phyloP scores from a whole-genome alignment of 2,113 vertebrate species.

The Falco punctatus region DNA sequence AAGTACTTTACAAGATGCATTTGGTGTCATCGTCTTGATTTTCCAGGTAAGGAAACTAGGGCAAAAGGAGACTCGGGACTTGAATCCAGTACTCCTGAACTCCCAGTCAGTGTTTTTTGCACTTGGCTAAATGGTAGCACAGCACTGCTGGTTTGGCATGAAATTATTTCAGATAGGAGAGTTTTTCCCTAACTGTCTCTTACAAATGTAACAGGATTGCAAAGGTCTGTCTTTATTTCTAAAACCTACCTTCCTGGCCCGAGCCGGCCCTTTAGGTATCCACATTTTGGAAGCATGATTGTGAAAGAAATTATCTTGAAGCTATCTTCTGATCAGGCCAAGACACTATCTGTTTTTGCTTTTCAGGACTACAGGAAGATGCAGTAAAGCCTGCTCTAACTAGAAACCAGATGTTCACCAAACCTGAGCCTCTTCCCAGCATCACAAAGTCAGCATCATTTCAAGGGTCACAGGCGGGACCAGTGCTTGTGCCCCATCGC shows the following conservation, averaged over 20 bases:
- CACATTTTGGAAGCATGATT: neutral
- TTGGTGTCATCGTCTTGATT: neutral
- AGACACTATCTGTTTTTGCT: neutral
- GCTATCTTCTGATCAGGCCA: neutral
- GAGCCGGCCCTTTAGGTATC: neutral
- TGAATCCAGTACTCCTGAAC: neutral
- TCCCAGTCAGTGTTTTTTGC: neutral
- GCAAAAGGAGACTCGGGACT: neutral
- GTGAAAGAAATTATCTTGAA: neutral
- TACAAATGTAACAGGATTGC: neutral
- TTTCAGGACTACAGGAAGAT: conserved; percentile 72
- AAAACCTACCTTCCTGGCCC: neutral
- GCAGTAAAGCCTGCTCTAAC: neutral
- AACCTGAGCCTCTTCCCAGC: neutral
- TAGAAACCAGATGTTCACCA: conserved; percentile 38
- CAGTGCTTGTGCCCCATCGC: conserved; percentile 70
- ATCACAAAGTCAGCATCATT: neutral
- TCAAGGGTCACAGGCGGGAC: neutral
- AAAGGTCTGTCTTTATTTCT: neutral
- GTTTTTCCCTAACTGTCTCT: neutral
- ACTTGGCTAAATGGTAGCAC: neutral
- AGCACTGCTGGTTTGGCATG: neutral
- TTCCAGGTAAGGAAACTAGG: neutral
- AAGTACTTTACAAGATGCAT: neutral
- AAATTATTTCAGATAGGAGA: neutral